phyloP scores from a whole-genome alignment of 2,888 invertebrate species.

The Augochlorella aurata region DNA sequence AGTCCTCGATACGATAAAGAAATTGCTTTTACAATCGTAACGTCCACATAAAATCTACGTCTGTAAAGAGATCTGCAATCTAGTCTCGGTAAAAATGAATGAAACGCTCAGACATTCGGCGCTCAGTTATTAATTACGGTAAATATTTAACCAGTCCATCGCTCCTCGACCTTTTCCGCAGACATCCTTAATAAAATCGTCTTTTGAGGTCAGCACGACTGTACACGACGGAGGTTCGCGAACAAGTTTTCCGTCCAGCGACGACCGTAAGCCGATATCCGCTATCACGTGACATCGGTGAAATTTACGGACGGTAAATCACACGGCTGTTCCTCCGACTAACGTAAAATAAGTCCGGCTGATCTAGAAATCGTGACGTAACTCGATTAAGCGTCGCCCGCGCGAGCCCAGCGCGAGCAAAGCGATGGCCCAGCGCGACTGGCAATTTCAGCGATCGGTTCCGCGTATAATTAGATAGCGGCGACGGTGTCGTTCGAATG shows the following conservation, averaged over 20 bases:
- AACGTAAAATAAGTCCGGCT: not conserved
- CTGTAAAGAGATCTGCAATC: too few relatives aligned
- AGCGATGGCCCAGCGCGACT: too few relatives aligned
- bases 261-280: not conserved
- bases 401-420: conserved; percentile 1
- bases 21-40: too few relatives aligned
- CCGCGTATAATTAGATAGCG: conserved; percentile 44
- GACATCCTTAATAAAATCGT: not conserved
- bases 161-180: too few relatives aligned
- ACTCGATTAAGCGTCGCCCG: conserved; percentile 22
- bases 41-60: too few relatives aligned
- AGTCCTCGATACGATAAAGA: too few relatives aligned
- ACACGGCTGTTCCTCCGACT: not conserved
- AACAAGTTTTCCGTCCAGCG: not conserved
- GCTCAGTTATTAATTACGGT: too few relatives aligned
- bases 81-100: too few relatives aligned
- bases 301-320: not conserved
- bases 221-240: not conserved
- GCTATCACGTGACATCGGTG: not conserved
- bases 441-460: conserved; percentile 16
- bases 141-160: too few relatives aligned
- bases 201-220: not conserved
- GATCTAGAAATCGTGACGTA: conserved; percentile 22
- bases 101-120: too few relatives aligned
- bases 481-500: conserved; percentile 38